Base-by-base conservation (phyloP, 1,140 invertebrate genomes). In the Cydia pomonella region DNA sequence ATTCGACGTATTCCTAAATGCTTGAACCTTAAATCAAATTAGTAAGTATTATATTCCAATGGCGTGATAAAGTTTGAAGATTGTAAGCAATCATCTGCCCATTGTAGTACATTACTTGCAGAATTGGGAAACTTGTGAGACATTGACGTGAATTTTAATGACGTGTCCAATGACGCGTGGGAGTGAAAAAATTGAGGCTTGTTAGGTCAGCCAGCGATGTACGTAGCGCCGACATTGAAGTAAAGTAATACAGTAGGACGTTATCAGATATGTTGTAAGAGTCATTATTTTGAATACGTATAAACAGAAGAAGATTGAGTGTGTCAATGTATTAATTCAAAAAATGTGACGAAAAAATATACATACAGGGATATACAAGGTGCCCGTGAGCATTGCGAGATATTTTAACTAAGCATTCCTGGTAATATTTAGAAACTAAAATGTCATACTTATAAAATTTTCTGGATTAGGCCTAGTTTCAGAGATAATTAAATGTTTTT, bases 41-140 rank as follows among this genome's bases (percentile, higher is more conserved):
- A 23, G 9, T 59, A 59, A 59, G 53, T 23, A n/a, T 23, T 59
- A 21, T 59, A 59, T 23, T 59, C 53, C 21, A n/a, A 59, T 59
- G 53, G 21, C 18, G 10, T 53, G 21, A n/a, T 23, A 18, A 50
- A 59, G 1, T 59, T 59, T 23, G 53, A 23, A 59, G 53, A 23
- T 59, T 59, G 53, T 23, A 23, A 59, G 77, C 87, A 92, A 90
- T 90, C 85, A 89, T 77, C 76, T 53, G 47, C 75, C 59, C 72
- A 89, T 90, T 91, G 89, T 90, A 76, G 64, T 41, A 64, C 72
- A 87, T 91, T 91, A 91, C 89, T 91, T 91, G 89, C 89, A 88
- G 88, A 89, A 85, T 88, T 77, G 21, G 21, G 53, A 59, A 59
- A 59, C 53, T 79, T 81, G 82, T 84, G 82, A 81, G 73, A 21